These are phyloP conservation scores for Drosophila mettleri DNA, from an alignment of 2,888 invertebrate species.

Conservation along the genomic window DNA sequence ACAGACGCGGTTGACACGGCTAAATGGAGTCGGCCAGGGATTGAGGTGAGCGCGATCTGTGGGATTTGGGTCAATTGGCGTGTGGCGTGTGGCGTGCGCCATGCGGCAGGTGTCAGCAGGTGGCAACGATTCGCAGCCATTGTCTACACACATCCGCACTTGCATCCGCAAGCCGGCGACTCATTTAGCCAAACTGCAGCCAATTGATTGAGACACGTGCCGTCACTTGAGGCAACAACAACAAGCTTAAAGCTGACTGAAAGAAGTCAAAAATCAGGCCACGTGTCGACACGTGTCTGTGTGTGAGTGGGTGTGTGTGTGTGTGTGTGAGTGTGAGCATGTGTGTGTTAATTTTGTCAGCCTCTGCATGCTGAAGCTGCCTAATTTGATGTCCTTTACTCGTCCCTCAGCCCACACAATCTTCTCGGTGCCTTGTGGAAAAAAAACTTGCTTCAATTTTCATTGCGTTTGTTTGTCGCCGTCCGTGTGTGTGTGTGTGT, in stretches of 20 bases:
- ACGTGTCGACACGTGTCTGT: constrained; percentile 53
- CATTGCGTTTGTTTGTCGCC: constrained; percentile 61
- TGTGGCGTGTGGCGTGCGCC: constrained; percentile 4
- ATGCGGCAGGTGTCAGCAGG: constrained; percentile 21
- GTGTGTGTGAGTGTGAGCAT: constrained; percentile 17
- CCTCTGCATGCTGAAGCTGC: constrained; percentile 67
- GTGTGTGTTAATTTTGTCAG: constrained; percentile 64
- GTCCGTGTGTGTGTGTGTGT: constrained; percentile 1
- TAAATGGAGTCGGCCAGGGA: neutral
- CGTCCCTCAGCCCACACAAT: neutral
- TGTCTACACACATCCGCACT: constrained; percentile 11
- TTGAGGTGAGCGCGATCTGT: neutral
- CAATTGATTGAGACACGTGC: constrained; percentile 68
- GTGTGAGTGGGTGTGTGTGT: constrained; percentile 19
- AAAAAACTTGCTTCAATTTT: constrained; percentile 58
- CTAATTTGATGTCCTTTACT: constrained; percentile 71
- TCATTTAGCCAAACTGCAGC: constrained; percentile 48
- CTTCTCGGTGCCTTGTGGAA: neutral
- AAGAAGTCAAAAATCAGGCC: constrained; percentile 71
- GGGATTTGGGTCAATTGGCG: neutral
- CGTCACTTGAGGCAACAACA: constrained; percentile 56
- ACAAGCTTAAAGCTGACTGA: constrained; percentile 42
- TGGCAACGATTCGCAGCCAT: constrained; percentile 10
- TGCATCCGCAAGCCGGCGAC: constrained; percentile 21
- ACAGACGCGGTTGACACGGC: neutral